Percentiles rank a stretch among this genome's conserved stretches.
Conservation (phyloP, 2,888 invertebrate genomes). For the Carabus problematicus region DNA sequence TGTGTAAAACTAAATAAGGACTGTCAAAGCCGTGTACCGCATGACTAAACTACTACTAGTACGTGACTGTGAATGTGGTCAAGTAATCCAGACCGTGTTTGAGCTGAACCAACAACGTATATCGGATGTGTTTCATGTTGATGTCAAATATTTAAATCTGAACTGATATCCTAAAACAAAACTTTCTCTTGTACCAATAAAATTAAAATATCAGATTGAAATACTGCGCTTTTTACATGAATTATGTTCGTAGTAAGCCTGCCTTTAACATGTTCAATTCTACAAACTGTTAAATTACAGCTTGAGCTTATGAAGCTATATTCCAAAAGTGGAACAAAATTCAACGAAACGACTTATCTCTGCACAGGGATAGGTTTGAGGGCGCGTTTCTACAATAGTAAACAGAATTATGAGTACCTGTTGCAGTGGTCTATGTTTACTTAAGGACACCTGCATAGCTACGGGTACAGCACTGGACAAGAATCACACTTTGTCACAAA, state of each 20-base stretch:
- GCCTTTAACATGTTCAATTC: too few relatives aligned
- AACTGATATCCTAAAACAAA: too few relatives aligned
- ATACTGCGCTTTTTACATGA: too few relatives aligned
- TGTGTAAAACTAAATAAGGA: neutral
- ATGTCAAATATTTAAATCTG: too few relatives aligned
- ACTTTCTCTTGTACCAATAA: too few relatives aligned
- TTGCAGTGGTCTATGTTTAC: constrained; percentile 5
- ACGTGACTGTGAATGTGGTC: constrained; percentile 1
- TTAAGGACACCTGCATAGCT: constrained; percentile 6
- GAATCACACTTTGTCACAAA: neutral
- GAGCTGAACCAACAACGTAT: too few relatives aligned
- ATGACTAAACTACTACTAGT: neutral
- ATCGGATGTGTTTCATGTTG: too few relatives aligned
- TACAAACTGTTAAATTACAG: too few relatives aligned
- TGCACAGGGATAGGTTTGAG: neutral
- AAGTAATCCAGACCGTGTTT: neutral
- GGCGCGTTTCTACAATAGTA: neutral
- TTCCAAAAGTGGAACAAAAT: neutral
- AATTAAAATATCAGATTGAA: too few relatives aligned
- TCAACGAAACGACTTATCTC: constrained; percentile 3
- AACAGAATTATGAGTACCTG: too few relatives aligned
- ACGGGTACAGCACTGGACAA: constrained; percentile 2
- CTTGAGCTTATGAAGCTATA: neutral
- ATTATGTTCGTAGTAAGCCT: too few relatives aligned
- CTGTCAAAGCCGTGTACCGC: neutral